Conservation (phyloP, 2,888 invertebrate genomes). For the Molorchus minor region DNA sequence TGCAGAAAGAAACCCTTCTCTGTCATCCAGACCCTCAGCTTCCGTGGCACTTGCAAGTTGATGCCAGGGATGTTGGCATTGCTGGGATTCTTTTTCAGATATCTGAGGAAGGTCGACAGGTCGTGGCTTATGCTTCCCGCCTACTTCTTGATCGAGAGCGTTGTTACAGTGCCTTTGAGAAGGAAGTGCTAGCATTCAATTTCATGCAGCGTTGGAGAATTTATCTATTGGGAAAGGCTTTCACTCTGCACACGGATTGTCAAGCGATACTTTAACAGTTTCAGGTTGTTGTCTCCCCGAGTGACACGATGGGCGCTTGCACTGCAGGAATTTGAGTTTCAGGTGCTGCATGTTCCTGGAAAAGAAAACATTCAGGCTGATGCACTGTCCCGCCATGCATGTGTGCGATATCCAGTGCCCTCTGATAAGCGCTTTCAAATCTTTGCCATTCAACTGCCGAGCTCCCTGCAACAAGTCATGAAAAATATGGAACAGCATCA, state of each 20-base stretch:
- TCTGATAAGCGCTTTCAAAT: too few relatives aligned
- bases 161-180: slow-evolving; percentile 3
- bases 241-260: background rate
- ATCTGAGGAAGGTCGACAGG: too few relatives aligned
- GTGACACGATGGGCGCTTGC: background rate
- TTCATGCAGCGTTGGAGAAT: background rate
- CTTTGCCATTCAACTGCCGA: too few relatives aligned
- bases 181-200: background rate
- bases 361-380: too few relatives aligned
- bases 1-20: background rate
- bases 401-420: too few relatives aligned
- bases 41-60: slow-evolving; percentile 19
- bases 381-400: too few relatives aligned
- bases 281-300: background rate
- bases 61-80: slow-evolving; percentile 19
- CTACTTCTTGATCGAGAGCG: slow-evolving; percentile 5
- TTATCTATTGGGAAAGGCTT: background rate
- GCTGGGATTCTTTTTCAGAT: background rate
- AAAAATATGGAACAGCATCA: too few relatives aligned
- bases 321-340: too few relatives aligned
- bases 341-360: too few relatives aligned
- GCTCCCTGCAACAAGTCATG: too few relatives aligned
- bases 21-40: slow-evolving; percentile 16
- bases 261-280: background rate
- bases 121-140: too few relatives aligned